A percentile compares a stretch with the other conserved stretches of the same genome.
Conservation (phyloP, 2,113 vertebrate genomes). For the Oryzias curvinotus region DNA sequence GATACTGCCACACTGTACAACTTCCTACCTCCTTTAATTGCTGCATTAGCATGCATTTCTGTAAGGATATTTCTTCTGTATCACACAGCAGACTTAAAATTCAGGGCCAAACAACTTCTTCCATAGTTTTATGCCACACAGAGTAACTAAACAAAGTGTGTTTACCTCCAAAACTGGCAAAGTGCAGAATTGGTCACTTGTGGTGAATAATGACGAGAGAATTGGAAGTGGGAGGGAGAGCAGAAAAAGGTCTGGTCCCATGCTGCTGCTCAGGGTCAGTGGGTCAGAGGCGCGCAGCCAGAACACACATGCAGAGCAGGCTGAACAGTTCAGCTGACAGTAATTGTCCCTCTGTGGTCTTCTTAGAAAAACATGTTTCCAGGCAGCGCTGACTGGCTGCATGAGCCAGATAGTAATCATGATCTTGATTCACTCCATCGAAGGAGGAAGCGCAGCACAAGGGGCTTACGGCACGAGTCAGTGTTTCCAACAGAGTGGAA, state of each 20-base stretch:
- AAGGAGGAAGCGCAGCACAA: conserved; percentile 48
- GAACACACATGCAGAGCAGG: conserved; percentile 71
- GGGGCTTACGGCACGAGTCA: conserved; percentile 57
- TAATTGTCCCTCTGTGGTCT: conserved; percentile 71
- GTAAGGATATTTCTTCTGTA: conserved; percentile 47
- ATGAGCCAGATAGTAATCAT: conserved; percentile 69
- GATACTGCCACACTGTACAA: conserved; percentile 59
- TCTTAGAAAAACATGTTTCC: conserved; percentile 71
- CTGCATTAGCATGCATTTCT: conserved; percentile 74
- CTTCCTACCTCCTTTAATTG: conserved; percentile 73
- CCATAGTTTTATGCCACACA: conserved; percentile 4
- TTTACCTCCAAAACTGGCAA: conserved; percentile 16
- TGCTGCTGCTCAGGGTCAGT: conserved; percentile 67
- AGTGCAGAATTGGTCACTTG: conserved; percentile 27
- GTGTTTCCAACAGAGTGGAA: conserved; percentile 52
- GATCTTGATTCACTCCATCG: conserved; percentile 66
- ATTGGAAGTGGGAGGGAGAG: neutral
- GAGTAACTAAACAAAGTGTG: conserved; percentile 17
- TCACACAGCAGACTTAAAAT: conserved; percentile 58
- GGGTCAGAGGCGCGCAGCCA: conserved; percentile 68
- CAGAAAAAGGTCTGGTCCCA: conserved; percentile 54
- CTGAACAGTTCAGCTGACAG: conserved; percentile 70
- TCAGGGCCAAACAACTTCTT: conserved; percentile 45
- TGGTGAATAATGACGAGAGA: conserved; percentile 7
- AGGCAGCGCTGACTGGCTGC: conserved; percentile 60